Evolutionary conservation across 2,113 vertebrate species (phyloP), one percentile per base, ranked within the genome.

Genomic region (Paraplagusia blochii): DNA sequence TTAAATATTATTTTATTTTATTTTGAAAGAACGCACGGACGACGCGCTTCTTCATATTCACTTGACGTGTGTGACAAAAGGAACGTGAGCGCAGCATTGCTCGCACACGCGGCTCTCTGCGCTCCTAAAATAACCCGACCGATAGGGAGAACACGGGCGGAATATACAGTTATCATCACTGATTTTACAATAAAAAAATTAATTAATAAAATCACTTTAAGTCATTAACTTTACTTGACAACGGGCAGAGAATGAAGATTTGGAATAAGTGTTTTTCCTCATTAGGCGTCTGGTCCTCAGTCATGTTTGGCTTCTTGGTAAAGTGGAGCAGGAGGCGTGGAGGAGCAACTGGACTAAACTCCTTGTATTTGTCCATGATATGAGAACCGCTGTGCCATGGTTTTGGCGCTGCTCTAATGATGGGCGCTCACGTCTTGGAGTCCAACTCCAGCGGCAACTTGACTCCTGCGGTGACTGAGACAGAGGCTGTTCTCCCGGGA

Each of bases 371-470:
- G 61, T 34, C 69, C 54, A 44, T 64, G 55, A 49, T 9, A 60
- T 61, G 66, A 64, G 19, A 66, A n/a, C 14, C 22, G 35, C 5
- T 14, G 33, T 52, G 18, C 53, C 1, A 84, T 84, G 85, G 33
- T 59, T 39, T 36, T 42, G 62, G 43, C 44, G 47, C 2, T 34
- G 0, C 16, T 55, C 36, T 81, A 79, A 80, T 45, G 14, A 87
- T 87, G 86, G 74, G 72, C 42, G 83, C 78, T 48, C 76, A 82
- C n/a, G 72, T 88, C 22, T 62, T 77, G 69, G 86, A 83, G 78
- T 86, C 79, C 66, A 89, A 86, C 66, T 87, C 82, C 51, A 89
- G 86, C 79, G 78, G 81, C 59, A 86, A 85, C 84, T 72, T 76
- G 66, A 87, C 85, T 53, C 71, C 69, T 4, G 66, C 77, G 34